Evolutionary conservation across 1,140 invertebrate species (phyloP).

Genomic region (Calliopsis andreniformis): DNA sequence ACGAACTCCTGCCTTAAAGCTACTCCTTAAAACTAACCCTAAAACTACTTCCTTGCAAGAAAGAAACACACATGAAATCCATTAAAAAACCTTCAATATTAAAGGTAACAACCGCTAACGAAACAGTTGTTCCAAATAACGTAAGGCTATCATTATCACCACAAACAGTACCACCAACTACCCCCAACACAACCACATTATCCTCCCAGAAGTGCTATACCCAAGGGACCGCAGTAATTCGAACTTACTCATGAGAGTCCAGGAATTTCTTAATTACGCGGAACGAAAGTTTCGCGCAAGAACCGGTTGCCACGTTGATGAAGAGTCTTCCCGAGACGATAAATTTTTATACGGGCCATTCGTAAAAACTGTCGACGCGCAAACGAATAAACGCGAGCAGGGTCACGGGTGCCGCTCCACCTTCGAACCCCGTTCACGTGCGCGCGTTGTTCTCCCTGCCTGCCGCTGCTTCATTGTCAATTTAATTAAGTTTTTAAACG

Average conservation of each 20-base stretch:
- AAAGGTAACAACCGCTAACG: too few relatives aligned
- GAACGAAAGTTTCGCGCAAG: neutral
- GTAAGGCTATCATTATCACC: too few relatives aligned
- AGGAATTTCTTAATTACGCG: neutral
- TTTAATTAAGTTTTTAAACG: slow-evolving; percentile 57
- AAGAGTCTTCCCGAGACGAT: neutral
- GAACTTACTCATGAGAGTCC: neutral
- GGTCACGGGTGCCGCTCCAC: neutral
- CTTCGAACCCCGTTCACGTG: neutral
- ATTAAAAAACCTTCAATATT: too few relatives aligned
- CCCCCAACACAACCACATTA: too few relatives aligned
- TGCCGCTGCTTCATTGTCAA: slow-evolving; percentile 1
- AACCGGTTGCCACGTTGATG: neutral
- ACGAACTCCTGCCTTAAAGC: too few relatives aligned
- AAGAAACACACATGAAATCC: too few relatives aligned
- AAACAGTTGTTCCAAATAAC: too few relatives aligned
- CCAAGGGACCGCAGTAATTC: too few relatives aligned
- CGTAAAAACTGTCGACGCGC: neutral
- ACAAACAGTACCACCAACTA: too few relatives aligned
- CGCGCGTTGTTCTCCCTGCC: neutral
- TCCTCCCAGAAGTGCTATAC: too few relatives aligned
- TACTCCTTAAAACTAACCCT: too few relatives aligned
- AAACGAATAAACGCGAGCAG: neutral
- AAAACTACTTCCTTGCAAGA: too few relatives aligned
- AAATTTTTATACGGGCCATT: slow-evolving; percentile 4